A percentile compares a stretch with the other conserved stretches of the same genome.
These are phyloP conservation scores for Stenchaetothrips biformis DNA, from an alignment of 2,888 invertebrate species.

Conservation along the genomic window DNA sequence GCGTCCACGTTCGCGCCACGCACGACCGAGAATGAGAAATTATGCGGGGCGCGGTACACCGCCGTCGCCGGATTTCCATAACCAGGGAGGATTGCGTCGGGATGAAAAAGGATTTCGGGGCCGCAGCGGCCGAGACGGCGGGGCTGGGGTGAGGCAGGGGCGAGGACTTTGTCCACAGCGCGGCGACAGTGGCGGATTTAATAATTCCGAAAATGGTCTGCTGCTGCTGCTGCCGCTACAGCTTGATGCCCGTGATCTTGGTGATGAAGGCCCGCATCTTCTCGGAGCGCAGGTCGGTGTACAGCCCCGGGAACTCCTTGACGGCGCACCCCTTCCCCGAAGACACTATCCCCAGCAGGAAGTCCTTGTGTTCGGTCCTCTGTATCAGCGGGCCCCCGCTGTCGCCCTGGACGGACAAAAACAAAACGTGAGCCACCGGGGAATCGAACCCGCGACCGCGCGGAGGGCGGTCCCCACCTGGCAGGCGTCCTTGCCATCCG, in stretches of 20 bases:
- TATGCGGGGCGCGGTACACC: not conserved
- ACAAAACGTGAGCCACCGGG: too few relatives aligned
- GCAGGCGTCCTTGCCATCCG: slow-evolving; percentile 13
- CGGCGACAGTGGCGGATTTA: too few relatives aligned
- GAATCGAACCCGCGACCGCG: not conserved
- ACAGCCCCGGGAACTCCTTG: slow-evolving; percentile 19
- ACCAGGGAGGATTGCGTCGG: not conserved
- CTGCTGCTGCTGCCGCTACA: not conserved
- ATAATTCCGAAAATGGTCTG: too few relatives aligned
- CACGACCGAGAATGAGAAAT: too few relatives aligned
- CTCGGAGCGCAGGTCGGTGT: slow-evolving; percentile 12
- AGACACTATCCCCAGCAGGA: not conserved
- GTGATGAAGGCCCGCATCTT: not conserved
- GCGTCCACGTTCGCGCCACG: too few relatives aligned
- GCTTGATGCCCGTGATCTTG: not conserved
- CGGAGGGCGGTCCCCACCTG: not conserved
- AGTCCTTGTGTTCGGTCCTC: not conserved
- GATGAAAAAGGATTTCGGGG: not conserved
- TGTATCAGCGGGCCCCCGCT: not conserved
- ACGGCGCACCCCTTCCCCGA: not conserved
- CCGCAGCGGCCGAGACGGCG: not conserved
- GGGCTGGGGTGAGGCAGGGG: not conserved
- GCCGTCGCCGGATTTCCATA: not conserved
- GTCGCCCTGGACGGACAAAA: not conserved
- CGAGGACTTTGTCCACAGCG: not conserved